These are phyloP conservation scores for Lethenteron reissneri DNA, from an alignment of 2,113 vertebrate genomes.

Conservation along the genomic window DNA sequence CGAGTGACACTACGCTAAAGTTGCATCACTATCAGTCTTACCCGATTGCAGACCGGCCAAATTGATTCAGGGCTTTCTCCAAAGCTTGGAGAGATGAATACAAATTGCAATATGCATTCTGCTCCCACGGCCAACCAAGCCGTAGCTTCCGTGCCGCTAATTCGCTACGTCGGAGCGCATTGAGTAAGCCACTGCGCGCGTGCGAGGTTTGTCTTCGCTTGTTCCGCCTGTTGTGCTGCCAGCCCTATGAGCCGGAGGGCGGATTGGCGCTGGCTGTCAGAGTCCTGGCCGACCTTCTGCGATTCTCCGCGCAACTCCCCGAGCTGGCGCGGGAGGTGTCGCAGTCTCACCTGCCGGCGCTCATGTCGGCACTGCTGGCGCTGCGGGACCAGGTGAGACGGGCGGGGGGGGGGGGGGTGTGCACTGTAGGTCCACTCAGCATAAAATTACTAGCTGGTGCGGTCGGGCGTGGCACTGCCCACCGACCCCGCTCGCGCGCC, in stretches of 20 bases:
- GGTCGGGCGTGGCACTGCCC: no score
- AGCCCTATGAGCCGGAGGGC: conserved; percentile 51
- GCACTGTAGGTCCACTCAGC: neutral
- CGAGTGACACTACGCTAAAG: no score
- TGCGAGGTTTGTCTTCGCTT: no score
- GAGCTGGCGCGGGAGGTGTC: conserved; percentile 49
- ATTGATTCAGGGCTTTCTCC: neutral
- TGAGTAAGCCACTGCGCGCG: neutral
- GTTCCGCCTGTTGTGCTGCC: neutral
- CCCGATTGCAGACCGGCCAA: no score
- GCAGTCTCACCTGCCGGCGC: conserved; percentile 49
- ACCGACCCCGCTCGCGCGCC: no score
- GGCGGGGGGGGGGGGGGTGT: neutral
- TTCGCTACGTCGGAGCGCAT: neutral
- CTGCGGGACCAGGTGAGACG: conserved; percentile 45
- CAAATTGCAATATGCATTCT: conserved; percentile 2
- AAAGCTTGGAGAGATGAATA: neutral
- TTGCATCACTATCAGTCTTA: no score
- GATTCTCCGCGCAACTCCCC: conserved; percentile 43
- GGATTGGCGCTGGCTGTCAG: conserved; percentile 41
- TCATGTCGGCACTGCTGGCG: conserved; percentile 52
- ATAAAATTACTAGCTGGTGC: neutral
- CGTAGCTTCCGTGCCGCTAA: neutral
- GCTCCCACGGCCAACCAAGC: neutral
- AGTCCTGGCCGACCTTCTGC: conserved; percentile 43